phyloP scores from a whole-genome alignment of 2,113 vertebrate genomes.

The Xyrauchen texanus region DNA sequence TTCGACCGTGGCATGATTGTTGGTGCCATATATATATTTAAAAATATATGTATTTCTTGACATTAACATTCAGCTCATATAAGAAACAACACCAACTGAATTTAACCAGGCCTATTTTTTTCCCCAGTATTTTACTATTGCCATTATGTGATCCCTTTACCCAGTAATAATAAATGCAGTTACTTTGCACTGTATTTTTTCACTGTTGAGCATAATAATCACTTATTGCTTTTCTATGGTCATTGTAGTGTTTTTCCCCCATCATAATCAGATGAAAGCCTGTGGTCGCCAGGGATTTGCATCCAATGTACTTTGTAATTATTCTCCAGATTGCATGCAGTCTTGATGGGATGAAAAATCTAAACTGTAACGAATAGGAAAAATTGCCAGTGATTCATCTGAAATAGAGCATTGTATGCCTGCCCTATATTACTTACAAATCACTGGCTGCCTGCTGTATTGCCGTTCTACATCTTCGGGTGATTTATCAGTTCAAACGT shows the following conservation, averaged over 20 bases:
- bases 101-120: too few species aligned
- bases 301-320: slow-evolving; percentile 25
- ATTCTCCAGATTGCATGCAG: slow-evolving; percentile 44
- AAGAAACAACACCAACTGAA: too few species aligned
- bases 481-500: slow-evolving; percentile 63
- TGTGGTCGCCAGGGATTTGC: slow-evolving; percentile 10
- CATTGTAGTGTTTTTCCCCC: slow-evolving; percentile 18
- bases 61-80: too few species aligned
- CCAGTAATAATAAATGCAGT: background rate
- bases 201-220: background rate
- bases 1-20: too few species aligned
- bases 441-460: slow-evolving; percentile 66
- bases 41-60: too few species aligned
- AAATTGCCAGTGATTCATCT: slow-evolving; percentile 49
- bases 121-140: too few species aligned
- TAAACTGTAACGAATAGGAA: slow-evolving; percentile 49
- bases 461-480: slow-evolving; percentile 70
- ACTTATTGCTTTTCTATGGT: slow-evolving; percentile 17
- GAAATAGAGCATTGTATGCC: slow-evolving; percentile 52
- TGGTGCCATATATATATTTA: too few species aligned
- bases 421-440: slow-evolving; percentile 71
- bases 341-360: slow-evolving; percentile 52
- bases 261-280: slow-evolving; percentile 32
- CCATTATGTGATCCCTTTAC: background rate
- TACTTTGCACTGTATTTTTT: background rate